Percentiles rank a stretch among this genome's conserved stretches.
phyloP scores from a whole-genome alignment of 1,140 invertebrate genomes.

The Ditylenchus dipsaci region DNA sequence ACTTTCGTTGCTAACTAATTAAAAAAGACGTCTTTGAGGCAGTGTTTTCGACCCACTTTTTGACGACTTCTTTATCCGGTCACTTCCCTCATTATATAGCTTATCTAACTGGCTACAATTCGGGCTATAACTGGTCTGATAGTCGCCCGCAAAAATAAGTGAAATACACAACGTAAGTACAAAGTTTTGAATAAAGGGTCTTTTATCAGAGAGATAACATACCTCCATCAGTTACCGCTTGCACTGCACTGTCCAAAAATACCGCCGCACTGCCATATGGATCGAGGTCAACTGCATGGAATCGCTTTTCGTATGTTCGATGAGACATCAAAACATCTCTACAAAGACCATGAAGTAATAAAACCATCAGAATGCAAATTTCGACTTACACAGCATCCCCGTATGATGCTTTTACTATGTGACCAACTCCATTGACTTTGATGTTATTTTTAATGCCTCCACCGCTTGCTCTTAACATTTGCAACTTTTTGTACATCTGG shows the following conservation, averaged over 20 bases:
- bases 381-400: constrained; percentile 74
- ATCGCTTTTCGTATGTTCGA: constrained; percentile 67
- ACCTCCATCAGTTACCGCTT: constrained; percentile 60
- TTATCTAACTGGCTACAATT: no score
- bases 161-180: neutral
- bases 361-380: no score
- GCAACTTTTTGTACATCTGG: no score
- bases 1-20: no score
- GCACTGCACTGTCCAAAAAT: constrained; percentile 86
- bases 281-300: constrained; percentile 88
- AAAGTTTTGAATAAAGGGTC: neutral
- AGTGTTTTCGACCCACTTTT: no score
- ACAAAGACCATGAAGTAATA: no score
- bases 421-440: constrained; percentile 70
- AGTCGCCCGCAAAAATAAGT: no score
- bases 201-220: no score
- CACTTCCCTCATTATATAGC: no score
- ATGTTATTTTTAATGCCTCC: constrained; percentile 76
- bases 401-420: constrained; percentile 71
- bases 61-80: no score
- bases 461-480: constrained; percentile 70
- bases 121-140: no score
- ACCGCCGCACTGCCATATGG: constrained; percentile 81
- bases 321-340: constrained; percentile 80
- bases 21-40: no score